Conservation (phyloP, 2,888 invertebrate genomes). For the Spilosoma lubricipeda region DNA sequence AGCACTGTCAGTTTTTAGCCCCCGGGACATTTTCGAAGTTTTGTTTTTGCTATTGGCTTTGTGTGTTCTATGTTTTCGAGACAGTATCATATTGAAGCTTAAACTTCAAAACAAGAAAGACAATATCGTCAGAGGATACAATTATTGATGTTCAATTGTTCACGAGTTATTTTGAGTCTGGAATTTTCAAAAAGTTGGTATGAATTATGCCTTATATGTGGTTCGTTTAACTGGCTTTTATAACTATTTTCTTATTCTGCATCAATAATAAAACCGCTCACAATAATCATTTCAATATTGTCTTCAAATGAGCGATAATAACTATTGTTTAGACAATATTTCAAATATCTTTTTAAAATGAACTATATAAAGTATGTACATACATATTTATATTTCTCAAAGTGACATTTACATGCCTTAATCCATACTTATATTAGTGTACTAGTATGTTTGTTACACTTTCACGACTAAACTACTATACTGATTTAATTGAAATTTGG, state of each 20-base stretch:
- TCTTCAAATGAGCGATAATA: too few species aligned
- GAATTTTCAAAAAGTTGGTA: background rate
- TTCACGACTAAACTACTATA: too few species aligned
- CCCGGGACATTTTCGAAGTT: slow-evolving; percentile 29
- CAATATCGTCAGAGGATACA: background rate
- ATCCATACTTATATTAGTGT: too few species aligned
- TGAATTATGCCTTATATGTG: background rate
- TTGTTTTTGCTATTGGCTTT: slow-evolving; percentile 36
- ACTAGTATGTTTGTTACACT: too few species aligned
- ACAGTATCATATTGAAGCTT: background rate
- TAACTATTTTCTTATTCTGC: background rate
- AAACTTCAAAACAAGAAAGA: background rate
- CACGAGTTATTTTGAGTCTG: background rate
- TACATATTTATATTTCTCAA: too few species aligned
- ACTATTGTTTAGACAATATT: too few species aligned
- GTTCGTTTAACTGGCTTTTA: background rate
- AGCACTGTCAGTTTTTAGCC: slow-evolving; percentile 31
- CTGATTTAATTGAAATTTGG: too few species aligned
- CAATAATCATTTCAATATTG: background rate
- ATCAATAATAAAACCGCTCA: background rate
- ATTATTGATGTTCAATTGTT: background rate
- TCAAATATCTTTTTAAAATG: too few species aligned
- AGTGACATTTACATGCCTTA: too few species aligned
- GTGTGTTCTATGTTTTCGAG: background rate
- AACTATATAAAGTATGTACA: too few species aligned